phyloP scores from a whole-genome alignment of 2,113 vertebrate species.

The Lichenostomus cassidix region DNA sequence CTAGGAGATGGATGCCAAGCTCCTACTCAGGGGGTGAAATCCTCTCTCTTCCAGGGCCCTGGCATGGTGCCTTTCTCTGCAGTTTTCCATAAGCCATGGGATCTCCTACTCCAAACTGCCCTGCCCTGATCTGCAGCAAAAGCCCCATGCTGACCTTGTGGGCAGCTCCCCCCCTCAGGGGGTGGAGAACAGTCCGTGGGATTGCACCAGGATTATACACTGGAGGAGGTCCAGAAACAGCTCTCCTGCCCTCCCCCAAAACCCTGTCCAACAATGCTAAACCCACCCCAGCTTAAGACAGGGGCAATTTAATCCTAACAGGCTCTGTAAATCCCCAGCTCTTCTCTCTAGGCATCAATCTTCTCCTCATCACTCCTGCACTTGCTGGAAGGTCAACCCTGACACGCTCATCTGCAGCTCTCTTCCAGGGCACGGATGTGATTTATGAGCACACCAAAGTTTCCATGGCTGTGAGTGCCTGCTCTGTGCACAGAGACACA shows the following conservation, averaged over 20 bases:
- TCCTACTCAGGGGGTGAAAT: background rate
- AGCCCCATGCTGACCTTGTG: rapidly evolving
- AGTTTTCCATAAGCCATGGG: background rate
- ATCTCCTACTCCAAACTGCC: background rate
- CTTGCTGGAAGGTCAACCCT: slow-evolving; percentile 50
- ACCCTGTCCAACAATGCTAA: background rate
- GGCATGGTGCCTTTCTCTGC: rapidly evolving
- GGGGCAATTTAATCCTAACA: slow-evolving; percentile 41
- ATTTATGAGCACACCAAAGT: slow-evolving; percentile 47
- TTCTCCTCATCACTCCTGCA: slow-evolving; percentile 18
- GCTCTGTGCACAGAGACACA: background rate
- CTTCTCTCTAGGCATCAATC: slow-evolving; percentile 45
- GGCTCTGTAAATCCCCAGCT: slow-evolving; percentile 50
- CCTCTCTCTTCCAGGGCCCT: background rate
- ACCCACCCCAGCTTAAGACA: background rate
- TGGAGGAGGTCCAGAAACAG: background rate
- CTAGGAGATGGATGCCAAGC: background rate
- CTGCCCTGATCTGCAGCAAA: background rate
- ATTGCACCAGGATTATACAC: background rate
- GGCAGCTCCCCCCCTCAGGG: background rate
- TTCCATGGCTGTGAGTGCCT: background rate
- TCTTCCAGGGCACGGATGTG: background rate
- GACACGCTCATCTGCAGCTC: slow-evolving; percentile 39
- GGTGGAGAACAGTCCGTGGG: rapidly evolving
- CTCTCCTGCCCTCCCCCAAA: background rate